These are phyloP conservation scores for Caerostris extrusa DNA, from an alignment of 1,140 invertebrate genomes.

Conservation along the genomic window DNA sequence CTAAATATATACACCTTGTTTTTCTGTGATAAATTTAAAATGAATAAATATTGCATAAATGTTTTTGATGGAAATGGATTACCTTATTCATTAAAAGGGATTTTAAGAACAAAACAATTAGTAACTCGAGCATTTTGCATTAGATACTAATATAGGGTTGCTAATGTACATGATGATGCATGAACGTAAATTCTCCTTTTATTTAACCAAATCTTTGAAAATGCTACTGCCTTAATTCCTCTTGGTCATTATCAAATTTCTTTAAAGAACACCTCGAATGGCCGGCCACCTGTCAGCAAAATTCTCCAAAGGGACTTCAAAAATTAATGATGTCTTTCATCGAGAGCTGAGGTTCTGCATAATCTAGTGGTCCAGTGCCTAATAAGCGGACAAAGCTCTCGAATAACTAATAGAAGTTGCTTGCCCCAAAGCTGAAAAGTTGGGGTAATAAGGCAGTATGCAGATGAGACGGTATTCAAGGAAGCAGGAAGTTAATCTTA, in stretches of 20 bases:
- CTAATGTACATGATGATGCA: no score
- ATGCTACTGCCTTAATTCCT: background rate
- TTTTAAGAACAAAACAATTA: no score
- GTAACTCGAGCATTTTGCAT: no score
- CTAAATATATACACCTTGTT: no score
- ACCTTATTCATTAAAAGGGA: no score
- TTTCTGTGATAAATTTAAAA: no score
- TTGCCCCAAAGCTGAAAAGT: conserved; percentile 46
- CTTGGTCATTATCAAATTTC: background rate
- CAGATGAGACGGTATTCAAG: conserved; percentile 56
- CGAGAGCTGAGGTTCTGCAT: background rate
- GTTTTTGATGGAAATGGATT: no score
- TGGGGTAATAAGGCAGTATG: conserved; percentile 61
- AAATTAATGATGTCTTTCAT: conserved; percentile 36
- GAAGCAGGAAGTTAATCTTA: conserved; percentile 62
- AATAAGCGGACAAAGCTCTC: conserved; percentile 51
- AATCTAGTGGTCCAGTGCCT: conserved; percentile 23
- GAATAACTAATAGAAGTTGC: conserved; percentile 49
- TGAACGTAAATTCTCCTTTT: no score
- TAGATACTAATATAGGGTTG: no score
- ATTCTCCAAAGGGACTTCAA: conserved; percentile 23
- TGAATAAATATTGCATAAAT: no score
- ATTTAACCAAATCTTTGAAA: background rate
- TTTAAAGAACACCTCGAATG: background rate
- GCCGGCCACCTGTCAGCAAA: background rate